Evolutionary conservation across 2,888 invertebrate genomes (phyloP).

Genomic region (Calliopum simillimum): DNA sequence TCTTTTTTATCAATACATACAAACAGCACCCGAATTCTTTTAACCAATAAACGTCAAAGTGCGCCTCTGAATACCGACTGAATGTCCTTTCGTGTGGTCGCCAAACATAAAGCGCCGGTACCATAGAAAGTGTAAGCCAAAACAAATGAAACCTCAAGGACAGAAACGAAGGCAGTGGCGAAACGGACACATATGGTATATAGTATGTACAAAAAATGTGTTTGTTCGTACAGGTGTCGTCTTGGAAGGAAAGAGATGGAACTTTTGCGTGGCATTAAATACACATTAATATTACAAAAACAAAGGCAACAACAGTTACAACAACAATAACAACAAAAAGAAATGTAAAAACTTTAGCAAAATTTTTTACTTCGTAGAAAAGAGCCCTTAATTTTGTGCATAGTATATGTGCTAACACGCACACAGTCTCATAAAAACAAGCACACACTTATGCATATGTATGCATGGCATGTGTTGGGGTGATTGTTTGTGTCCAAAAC

Average conservation of each 20-base stretch:
- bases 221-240: no score
- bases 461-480: no score
- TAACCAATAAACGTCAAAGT: background rate
- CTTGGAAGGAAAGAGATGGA: background rate
- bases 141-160: no score
- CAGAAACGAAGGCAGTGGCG: no score
- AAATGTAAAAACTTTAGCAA: background rate
- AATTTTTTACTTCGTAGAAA: background rate
- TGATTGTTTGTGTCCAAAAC: no score
- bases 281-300: constrained; percentile 24
- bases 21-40: background rate
- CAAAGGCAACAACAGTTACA: background rate
- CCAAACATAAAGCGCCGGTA: background rate
- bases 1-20: constrained; percentile 4
- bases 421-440: no score
- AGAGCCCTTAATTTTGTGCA: no score
- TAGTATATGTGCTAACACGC: no score
- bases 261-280: constrained; percentile 32
- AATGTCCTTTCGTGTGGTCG: constrained; percentile 29
- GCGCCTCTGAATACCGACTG: constrained; percentile 14
- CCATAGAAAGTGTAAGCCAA: background rate
- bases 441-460: no score
- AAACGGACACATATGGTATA: no score
- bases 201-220: no score
- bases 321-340: background rate